Evolutionary conservation across 1,140 invertebrate species (phyloP).

Genomic region (Drosophila mayri): DNA sequence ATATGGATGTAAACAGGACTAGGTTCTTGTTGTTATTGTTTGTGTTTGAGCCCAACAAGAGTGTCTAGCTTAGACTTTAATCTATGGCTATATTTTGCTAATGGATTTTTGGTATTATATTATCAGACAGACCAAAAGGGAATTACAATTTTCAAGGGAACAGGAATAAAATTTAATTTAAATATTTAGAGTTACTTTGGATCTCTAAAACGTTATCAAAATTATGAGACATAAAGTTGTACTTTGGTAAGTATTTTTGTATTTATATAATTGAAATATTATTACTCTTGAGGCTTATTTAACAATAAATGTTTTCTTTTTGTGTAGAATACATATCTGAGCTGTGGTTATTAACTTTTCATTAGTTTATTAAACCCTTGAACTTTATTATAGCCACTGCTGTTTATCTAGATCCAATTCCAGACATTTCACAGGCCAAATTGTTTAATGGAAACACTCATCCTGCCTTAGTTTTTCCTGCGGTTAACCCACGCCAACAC

Average conservation of each 20-base stretch:
- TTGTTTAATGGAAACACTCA: slow-evolving; percentile 30
- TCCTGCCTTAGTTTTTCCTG: slow-evolving; percentile 30
- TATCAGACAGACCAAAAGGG: not conserved
- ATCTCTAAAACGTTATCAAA: not conserved
- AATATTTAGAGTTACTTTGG: not conserved
- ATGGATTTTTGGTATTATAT: slow-evolving; percentile 31
- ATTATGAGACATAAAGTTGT: fast-evolving
- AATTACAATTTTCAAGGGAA: not conserved
- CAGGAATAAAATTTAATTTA: not conserved
- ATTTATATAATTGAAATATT: no score
- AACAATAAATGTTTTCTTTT: not conserved
- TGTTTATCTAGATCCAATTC: slow-evolving; percentile 32
- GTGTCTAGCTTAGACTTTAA: slow-evolving; percentile 28
- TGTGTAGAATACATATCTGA: slow-evolving; percentile 14
- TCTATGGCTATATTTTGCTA: slow-evolving; percentile 29
- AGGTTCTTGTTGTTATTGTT: not conserved
- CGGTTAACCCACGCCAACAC: slow-evolving; percentile 41
- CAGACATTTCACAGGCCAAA: slow-evolving; percentile 23
- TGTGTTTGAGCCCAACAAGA: not conserved
- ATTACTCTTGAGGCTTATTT: no score
- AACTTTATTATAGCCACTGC: slow-evolving; percentile 21
- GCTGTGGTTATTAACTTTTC: slow-evolving; percentile 26
- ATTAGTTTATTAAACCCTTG: slow-evolving; percentile 34
- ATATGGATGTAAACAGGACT: slow-evolving; percentile 8
- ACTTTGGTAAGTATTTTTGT: not conserved